These are phyloP conservation scores for Dryocosmus kuriphilus DNA, from an alignment of 2,888 invertebrate species.

Conservation along the genomic window DNA sequence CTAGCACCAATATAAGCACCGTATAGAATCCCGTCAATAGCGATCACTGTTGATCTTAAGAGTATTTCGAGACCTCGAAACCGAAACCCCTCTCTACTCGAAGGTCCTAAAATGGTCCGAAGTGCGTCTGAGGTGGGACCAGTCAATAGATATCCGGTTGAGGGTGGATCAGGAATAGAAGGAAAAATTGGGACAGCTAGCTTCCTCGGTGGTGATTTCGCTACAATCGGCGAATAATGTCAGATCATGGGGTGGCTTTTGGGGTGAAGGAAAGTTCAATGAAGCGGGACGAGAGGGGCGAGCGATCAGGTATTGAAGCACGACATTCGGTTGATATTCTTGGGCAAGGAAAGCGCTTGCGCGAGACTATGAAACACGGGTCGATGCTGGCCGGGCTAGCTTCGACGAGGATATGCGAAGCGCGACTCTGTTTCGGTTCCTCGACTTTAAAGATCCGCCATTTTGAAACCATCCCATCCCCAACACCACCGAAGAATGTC, in stretches of 20 bases:
- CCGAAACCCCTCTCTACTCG: constrained; percentile 14
- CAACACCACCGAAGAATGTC: constrained; percentile 10
- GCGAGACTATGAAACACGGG: constrained; percentile 68
- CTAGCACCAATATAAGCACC: constrained; percentile 18
- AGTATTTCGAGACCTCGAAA: constrained; percentile 36
- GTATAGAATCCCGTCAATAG: constrained; percentile 12
- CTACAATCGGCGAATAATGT: constrained; percentile 61
- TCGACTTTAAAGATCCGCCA: constrained; percentile 67
- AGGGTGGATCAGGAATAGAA: constrained; percentile 34
- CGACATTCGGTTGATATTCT: constrained; percentile 68
- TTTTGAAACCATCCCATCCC: constrained; percentile 60
- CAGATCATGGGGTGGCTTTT: constrained; percentile 56
- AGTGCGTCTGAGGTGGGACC: constrained; percentile 20
- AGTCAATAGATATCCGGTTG: constrained; percentile 42
- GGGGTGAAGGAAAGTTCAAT: constrained; percentile 53
- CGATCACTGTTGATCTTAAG: constrained; percentile 35
- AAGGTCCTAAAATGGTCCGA: constrained; percentile 33
- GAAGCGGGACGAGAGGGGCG: constrained; percentile 53
- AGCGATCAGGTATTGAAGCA: constrained; percentile 71
- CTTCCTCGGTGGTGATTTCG: constrained; percentile 56
- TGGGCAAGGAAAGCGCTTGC: constrained; percentile 70
- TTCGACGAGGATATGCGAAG: constrained; percentile 58
- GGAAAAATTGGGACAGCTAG: constrained; percentile 31
- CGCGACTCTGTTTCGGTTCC: constrained; percentile 64
- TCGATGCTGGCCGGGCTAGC: constrained; percentile 76